Base-by-base conservation (phyloP, 2,888 invertebrate genomes). In the Meganola albula region DNA sequence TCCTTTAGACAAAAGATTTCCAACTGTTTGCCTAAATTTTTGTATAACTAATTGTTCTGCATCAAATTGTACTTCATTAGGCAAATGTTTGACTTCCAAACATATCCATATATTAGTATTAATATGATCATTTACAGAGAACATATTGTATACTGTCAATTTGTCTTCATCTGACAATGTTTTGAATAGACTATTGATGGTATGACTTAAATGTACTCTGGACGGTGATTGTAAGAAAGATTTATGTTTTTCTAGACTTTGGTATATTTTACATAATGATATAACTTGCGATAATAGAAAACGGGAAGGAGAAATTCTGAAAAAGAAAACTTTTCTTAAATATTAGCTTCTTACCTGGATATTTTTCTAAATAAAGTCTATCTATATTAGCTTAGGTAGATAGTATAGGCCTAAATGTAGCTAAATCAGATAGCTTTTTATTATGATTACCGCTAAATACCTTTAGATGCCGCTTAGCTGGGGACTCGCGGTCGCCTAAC, bases 141-240 rank as follows among this genome's bases (percentile, higher is more conserved):
- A 70, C 23, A 64, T 53, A 21, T 63, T 65, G 27, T 58, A 64
- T 4, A 82, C 33, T 40, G 44, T 53, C 1, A 57, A 26, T 53
- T 67, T 76, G 11, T 76, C 69, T 7, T 72, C 70, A 20, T 55
- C 39, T 1, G 54, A 37, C 53, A 78, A 47, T 1, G 31, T 31
- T 41, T 63, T 44, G 27, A 74, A 79, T n/a, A 82, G 37, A 23
- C 52, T 48, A 6, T 43, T 43, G 10, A 84, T 57, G 0, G 66
- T 66, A 12, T 57, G 40, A 1, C 48, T 43, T 7, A 86, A 31
- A 21, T 78, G 62, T 0, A 64, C 34, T 44, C 57, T 48, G 57
- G 80, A 84, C 1, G 77, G 78, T 0, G 75, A 76, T 10, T 53
- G 30, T 0, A 16, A 2, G 26, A 82, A 77, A 24, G 52, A 21